Evolutionary conservation across 2,888 invertebrate genomes (phyloP), one percentile per base, ranked within the genome.

Genomic region (Dicroscelio sp.): DNA sequence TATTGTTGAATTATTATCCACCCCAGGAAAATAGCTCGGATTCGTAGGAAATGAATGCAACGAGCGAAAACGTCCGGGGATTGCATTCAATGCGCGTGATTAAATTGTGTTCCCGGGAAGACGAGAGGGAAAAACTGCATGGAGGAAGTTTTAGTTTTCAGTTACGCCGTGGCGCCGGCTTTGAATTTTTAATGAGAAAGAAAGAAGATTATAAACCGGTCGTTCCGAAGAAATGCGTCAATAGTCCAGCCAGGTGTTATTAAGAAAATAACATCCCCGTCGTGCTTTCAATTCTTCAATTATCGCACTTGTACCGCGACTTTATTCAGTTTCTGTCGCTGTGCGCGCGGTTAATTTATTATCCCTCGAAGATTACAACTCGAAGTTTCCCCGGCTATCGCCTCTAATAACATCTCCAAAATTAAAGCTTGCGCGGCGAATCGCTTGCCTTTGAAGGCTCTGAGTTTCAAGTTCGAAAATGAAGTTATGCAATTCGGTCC

Each of bases 1-100:
- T 69, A 76, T 38, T 58, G 67, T 31, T 85, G 76, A 85, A 69
- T 85, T 85, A 85, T 85, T 76, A 85, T 67, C 60, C 63, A 8
- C 33, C 14, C 23, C n/a, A 71, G 71, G 65, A 65, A 75, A 73
- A 60, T 31, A 55, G 33, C 52, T 67, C 23, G 35, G 58, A 76
- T 76, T 85, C 67, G 38, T 76, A n/a, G 43, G 35, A 25, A 67
- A 76, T 85, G 33, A 85, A 69, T 63, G 52, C 48, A 33, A 14
- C 60, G 55, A 67, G 27, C 31, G 38, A 27, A 60, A 69, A 60
- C 31, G 52, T 63, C 65, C 27, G 25, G 10, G 35, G 52, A 84
- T 85, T 17, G 65, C 52, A 65, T 75, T 75, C 84, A 75, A 55
- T 75, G 75, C 60, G 60, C 60, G 43, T 83, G 60, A 73, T 73